Evolutionary conservation across 1,140 invertebrate genomes (phyloP).

Genomic region (Leptinotarsa defecta): DNA sequence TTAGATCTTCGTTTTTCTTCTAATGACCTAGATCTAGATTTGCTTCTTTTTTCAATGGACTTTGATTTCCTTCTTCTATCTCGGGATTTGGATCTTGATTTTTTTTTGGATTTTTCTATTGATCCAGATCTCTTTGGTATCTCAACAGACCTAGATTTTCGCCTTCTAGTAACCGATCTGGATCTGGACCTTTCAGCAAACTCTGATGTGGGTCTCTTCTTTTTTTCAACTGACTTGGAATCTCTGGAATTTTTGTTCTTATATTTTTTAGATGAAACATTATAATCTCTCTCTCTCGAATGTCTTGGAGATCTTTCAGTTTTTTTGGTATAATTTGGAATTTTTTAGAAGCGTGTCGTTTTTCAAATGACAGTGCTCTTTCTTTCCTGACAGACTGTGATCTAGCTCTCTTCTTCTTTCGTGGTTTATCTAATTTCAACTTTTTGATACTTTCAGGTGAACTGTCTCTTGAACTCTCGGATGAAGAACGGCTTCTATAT

Average conservation of each 20-base stretch:
- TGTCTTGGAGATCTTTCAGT: conserved; percentile 24
- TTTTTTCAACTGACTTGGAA: conserved; percentile 27
- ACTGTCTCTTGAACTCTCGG: conserved; percentile 42
- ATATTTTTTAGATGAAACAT: conserved; percentile 27
- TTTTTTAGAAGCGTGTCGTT: conserved; percentile 10
- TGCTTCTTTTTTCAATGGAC: conserved; percentile 20
- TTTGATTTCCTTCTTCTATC: conserved; percentile 23
- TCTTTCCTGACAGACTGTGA: conserved; percentile 30
- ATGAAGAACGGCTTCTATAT: conserved; percentile 33
- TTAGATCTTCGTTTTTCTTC: conserved; percentile 15
- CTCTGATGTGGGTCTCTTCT: conserved; percentile 17
- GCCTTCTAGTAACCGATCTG: conserved; percentile 17
- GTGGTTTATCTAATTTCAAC: conserved; percentile 34
- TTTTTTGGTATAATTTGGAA: conserved; percentile 11
- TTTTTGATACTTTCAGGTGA: conserved; percentile 41
- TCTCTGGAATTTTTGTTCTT: conserved; percentile 25
- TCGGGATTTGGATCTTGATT: conserved; percentile 30
- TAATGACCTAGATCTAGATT: conserved; percentile 25
- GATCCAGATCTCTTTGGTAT: conserved; percentile 33
- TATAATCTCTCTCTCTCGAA: conserved; percentile 29
- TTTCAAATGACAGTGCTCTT: conserved; percentile 12
- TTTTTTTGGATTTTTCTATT: conserved; percentile 25
- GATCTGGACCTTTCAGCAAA: conserved; percentile 18
- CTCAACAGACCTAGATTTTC: conserved; percentile 28
- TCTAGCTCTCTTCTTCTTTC: conserved; percentile 32